Evolutionary conservation across 2,888 invertebrate species (phyloP), one percentile per base, ranked within the genome.

Genomic region (Tiliacea aurago): DNA sequence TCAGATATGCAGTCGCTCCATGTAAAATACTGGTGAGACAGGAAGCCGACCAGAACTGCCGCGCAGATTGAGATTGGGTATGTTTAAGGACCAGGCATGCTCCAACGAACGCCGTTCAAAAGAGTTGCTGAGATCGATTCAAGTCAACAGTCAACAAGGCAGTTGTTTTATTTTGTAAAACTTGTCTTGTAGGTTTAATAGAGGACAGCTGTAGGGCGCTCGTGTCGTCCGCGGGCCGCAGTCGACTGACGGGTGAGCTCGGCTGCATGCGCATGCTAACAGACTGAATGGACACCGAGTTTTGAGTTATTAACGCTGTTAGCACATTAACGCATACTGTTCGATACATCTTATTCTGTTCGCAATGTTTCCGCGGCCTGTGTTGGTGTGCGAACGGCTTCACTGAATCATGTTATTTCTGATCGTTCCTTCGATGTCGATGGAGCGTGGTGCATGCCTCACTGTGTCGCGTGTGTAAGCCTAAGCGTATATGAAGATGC

Each of bases 191-290:
- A 95, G 95, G 94, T 88, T 86, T 93, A 43, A 94, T 95, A 90
- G 94, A 95, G 86, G 90, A 91, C 88, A 91, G 95, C 87, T 94
- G 95, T 88, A 89, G 91, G 78, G 89, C 90, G 67, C 89, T 95
- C 56, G 93, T 91, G 83, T 84, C 85, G 71, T 83, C 89, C 83
- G 78, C 86, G 53, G 64, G 69, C 43, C 78, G 84, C 77, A 72
- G 73, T 33, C 86, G 84, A 18, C 86, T 70, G 37, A 56, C 86
- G 68, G 91, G 91, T 92, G 90, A 92, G 91, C 81, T 43, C 63
- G 61, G 58, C 37, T 71, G 74, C 69, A 70, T 68, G 78, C 55
- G 47, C 62, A 65, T 73, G 62, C 55, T 74, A 78, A 81, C 73
- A 63, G 47, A 64, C 49, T 58, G 55, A 59, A 28, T 64, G 66